These are phyloP conservation scores for Limnephilus lunatus DNA, from an alignment of 2,888 invertebrate species.

Conservation along the genomic window DNA sequence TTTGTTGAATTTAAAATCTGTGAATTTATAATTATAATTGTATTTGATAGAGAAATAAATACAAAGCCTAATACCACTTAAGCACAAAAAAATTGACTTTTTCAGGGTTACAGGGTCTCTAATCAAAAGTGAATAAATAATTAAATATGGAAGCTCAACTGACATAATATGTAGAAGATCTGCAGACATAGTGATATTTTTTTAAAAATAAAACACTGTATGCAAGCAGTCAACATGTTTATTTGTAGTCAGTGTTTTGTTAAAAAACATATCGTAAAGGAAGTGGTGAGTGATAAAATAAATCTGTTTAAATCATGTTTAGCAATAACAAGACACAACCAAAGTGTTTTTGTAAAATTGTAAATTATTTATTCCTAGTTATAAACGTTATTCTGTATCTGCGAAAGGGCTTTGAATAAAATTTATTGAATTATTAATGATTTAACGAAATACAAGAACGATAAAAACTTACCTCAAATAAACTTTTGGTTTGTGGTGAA, in stretches of 20 bases:
- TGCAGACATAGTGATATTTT: background rate
- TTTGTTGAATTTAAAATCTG: background rate
- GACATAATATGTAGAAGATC: background rate
- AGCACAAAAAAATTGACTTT: background rate
- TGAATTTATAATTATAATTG: background rate
- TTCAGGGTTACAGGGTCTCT: background rate
- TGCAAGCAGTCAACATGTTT: background rate
- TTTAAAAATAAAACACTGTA: background rate
- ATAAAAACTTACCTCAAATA: background rate
- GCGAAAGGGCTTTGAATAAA: background rate
- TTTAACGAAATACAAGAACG: no score
- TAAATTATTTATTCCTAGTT: background rate
- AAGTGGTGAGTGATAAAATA: background rate
- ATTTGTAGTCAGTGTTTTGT: background rate
- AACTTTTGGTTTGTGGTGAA: background rate
- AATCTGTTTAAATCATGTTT: background rate
- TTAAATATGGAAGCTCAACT: background rate
- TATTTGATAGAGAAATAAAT: background rate
- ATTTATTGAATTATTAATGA: background rate
- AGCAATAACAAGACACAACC: background rate
- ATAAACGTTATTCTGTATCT: background rate
- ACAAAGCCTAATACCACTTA: background rate
- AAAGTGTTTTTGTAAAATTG: background rate
- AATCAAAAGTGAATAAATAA: background rate
- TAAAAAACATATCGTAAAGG: background rate